Conservation (phyloP, 2,888 invertebrate genomes). For the Enchytraeus crypticus region DNA sequence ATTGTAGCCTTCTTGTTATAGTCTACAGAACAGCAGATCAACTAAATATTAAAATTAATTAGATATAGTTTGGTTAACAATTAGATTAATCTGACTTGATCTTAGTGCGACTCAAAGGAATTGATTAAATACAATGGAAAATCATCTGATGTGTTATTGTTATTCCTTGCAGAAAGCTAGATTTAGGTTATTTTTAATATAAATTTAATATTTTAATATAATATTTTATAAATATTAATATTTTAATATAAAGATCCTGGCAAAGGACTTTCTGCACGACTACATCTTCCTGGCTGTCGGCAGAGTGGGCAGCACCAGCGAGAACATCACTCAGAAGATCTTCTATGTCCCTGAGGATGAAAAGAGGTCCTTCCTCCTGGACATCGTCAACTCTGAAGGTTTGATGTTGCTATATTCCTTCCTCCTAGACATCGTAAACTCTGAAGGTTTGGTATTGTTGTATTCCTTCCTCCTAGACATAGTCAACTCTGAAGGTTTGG, state of each 20-base stretch:
- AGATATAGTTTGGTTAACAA: too few relatives aligned
- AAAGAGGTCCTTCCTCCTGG: constrained; percentile 89
- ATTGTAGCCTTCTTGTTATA: too few relatives aligned
- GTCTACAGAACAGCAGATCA: too few relatives aligned
- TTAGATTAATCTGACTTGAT: too few relatives aligned
- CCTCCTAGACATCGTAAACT: constrained; percentile 85
- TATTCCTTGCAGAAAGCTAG: too few relatives aligned
- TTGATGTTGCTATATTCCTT: constrained; percentile 68
- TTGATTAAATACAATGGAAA: too few relatives aligned
- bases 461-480: constrained; percentile 92
- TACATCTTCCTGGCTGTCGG: constrained; percentile 99
- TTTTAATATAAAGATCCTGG: constrained; percentile 85
- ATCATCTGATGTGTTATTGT: too few relatives aligned
- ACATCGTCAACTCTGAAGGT: constrained; percentile 70
- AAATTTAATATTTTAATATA: too few relatives aligned
- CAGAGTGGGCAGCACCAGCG: constrained; percentile 95
- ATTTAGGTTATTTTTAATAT: too few relatives aligned
- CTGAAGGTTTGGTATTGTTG: constrained; percentile 49
- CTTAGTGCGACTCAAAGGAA: too few relatives aligned
- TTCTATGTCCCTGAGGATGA: constrained; percentile 98
- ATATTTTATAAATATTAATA: too few relatives aligned
- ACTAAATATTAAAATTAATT: too few relatives aligned
- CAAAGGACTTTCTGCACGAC: constrained; percentile 92
- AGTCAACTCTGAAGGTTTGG: constrained; percentile 61
- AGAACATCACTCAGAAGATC: constrained; percentile 97